Evolutionary conservation across 2,888 invertebrate species (phyloP), one percentile per base, ranked within the genome.

Genomic region (Sesamia inferens): DNA sequence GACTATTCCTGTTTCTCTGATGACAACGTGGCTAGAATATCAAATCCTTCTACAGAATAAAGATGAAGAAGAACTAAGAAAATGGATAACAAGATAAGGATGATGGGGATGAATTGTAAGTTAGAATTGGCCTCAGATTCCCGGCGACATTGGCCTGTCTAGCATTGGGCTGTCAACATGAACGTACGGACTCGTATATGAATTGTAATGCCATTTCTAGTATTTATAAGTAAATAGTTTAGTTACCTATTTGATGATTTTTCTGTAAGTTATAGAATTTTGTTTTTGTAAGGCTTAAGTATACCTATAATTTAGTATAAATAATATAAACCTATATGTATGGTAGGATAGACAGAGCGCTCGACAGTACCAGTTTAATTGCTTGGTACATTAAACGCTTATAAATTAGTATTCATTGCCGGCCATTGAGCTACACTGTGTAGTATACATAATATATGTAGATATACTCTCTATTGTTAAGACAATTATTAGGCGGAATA

Each of bases 351-450:
- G 74, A 69, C 78, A 47, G 19, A 87, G 71, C 83, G 84, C 77
- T 84, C 78, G 75, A 83, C 87, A 86, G 88, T 84, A 84, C 82
- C 89, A 82, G 92, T 79, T 84, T 96, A 97, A 97, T 96, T 95
- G 94, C 93, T 93, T 92, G 94, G 94, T 92, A 95, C 94, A 94
- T 94, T 94, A 94, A 93, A 90, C 91, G 91, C 91, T 89, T 92
- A 94, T 94, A 93, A 95, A 96, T 93, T 93, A 91, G 88, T 96
- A 94, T 95, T 94, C 94, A 96, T 95, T 93, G 94, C 91, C 92
- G 92, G 92, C 89, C 90, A 91, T 93, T 92, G 88, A 88, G 90
- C 83, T 68, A 63, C n/a, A 67, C 79, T 67, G 69, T 74, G 68
- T 64, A 58, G 6, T 79, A 79, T 70, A 65, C 59, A 65, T 66